Base-by-base conservation (phyloP, 1,140 invertebrate genomes). In the Leptinotarsa lineolata region DNA sequence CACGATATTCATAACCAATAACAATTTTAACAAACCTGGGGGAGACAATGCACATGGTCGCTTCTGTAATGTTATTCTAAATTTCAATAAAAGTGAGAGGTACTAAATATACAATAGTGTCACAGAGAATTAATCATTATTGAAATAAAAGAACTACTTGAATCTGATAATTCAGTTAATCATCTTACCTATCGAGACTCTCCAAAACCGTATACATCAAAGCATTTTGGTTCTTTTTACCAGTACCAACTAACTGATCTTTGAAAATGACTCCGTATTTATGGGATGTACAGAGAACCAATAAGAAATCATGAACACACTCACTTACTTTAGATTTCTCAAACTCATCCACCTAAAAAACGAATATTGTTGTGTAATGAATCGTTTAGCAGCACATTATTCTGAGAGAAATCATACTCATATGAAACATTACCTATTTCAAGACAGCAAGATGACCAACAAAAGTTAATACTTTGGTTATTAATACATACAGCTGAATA, bases 221-320 rank as follows among this genome's bases (percentile, higher is more conserved):
- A 70, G 87, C 86, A 84, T 92, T 93, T 74, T 88, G 87, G 74
- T 88, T 88, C 18, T 82, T 83, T 73, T 86, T 86, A 59, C 87
- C 85, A 44, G 86, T 86, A 24, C 91, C 91, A 11, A 90, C 77
- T n/a, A 84, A 84, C 71, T 81, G 85, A 81, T 92, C 90, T 67
- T 86, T 84, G 78, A 92, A 92, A 81, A 90, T 89, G 60, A 93
- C 87, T 30, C 92, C 92, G 80, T 88, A 80, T 81, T 90, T 91
- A 78, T 89, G 89, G 0, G 91, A 93, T 22, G 92, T 93, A 72
- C 92, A 88, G 15, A 93, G 80, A 65, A 87, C 85, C 5, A 90
- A 72, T n/a, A 94, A 83, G 77, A 94, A 89, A 39, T 91, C 87
- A 76, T 92, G 89, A 4, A 91, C 83, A 20, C 88, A 83, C 44